phyloP scores from a whole-genome alignment of 2,888 invertebrate species.

The Lasioglossum oenotherae region DNA sequence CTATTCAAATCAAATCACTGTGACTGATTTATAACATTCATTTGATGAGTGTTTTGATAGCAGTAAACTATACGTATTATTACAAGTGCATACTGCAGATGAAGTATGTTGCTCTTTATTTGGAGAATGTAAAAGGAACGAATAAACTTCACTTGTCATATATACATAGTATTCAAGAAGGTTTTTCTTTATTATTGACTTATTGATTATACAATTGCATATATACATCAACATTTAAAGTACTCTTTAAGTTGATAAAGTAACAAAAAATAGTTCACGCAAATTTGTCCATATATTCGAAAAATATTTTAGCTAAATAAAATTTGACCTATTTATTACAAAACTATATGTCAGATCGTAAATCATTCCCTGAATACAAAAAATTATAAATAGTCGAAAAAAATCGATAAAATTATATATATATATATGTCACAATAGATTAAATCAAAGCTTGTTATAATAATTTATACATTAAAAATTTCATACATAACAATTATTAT shows the following conservation, averaged over 20 bases:
- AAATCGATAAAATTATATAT: constrained; percentile 3
- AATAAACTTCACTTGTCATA: background rate
- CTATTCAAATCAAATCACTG: background rate
- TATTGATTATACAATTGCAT: constrained; percentile 20
- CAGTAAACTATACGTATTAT: constrained; percentile 12
- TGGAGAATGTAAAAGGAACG: background rate
- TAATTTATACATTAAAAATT: constrained; percentile 9
- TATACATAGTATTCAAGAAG: background rate
- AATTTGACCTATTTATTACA: constrained; percentile 10
- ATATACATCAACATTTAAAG: constrained; percentile 18
- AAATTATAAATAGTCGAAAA: background rate
- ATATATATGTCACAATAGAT: background rate
- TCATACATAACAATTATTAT: background rate
- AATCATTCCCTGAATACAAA: background rate
- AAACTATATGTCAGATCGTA: background rate
- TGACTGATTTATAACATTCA: constrained; percentile 5
- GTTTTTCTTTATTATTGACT: constrained; percentile 23
- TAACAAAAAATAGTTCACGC: constrained; percentile 11
- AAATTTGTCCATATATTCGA: background rate
- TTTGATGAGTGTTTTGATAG: constrained; percentile 5
- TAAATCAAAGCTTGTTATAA: constrained; percentile 23
- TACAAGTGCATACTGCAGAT: background rate
- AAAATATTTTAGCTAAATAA: background rate
- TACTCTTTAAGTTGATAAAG: background rate
- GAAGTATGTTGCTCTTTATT: background rate